Evolutionary conservation across 2,888 invertebrate genomes (phyloP).

Genomic region (Diachrysia chrysitis): DNA sequence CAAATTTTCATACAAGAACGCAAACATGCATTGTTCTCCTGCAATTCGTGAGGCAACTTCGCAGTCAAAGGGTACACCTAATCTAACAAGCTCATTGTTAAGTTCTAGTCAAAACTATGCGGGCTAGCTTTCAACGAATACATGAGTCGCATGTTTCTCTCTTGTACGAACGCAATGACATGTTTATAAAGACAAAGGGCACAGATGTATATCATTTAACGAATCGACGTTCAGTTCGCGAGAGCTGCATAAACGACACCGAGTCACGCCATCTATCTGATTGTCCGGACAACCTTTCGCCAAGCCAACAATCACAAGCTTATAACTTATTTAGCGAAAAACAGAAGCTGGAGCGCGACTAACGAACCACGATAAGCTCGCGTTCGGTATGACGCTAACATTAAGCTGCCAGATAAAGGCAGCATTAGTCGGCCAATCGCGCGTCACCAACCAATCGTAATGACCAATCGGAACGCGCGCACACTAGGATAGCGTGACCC

Average conservation of each 20-base stretch:
- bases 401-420: conserved; percentile 80
- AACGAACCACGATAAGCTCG: conserved; percentile 84
- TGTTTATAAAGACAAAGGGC: conserved; percentile 88
- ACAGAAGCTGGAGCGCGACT: conserved; percentile 84
- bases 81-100: conserved; percentile 67
- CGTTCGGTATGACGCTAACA: conserved; percentile 83
- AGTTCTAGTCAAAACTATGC: conserved; percentile 76
- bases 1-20: conserved; percentile 46
- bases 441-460: conserved; percentile 82
- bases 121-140: conserved; percentile 76
- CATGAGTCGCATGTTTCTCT: conserved; percentile 76
- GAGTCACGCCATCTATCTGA: conserved; percentile 89
- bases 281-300: conserved; percentile 81
- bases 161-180: conserved; percentile 80
- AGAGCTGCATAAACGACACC: conserved; percentile 84
- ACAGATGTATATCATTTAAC: conserved; percentile 87
- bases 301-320: conserved; percentile 81
- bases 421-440: conserved; percentile 83
- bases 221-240: conserved; percentile 85
- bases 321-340: conserved; percentile 88
- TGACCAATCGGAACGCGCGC: conserved; percentile 83
- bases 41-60: conserved; percentile 59
- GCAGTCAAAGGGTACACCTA: conserved; percentile 69
- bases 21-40: conserved; percentile 59
- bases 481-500: conserved; percentile 89